Percentiles rank a stretch among this genome's conserved stretches.
phyloP scores from a whole-genome alignment of 2,113 vertebrate genomes.

The Pelvicachromis taeniatus region DNA sequence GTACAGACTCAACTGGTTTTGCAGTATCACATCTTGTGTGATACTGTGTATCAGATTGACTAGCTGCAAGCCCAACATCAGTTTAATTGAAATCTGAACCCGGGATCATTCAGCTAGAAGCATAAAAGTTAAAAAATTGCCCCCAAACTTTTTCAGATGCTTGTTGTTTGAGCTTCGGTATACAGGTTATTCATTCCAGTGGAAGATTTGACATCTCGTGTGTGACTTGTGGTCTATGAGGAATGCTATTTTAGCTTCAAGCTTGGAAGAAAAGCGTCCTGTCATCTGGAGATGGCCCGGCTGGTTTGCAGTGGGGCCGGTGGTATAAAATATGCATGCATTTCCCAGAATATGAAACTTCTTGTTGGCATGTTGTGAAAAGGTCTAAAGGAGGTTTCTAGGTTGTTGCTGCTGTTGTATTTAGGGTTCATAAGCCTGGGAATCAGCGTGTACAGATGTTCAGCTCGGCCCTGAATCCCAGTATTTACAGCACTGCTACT shows the following conservation, averaged over 20 bases:
- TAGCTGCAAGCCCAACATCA: background rate
- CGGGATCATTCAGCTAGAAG: background rate
- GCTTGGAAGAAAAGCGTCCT: background rate
- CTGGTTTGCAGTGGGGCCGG: background rate
- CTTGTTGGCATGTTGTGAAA: background rate
- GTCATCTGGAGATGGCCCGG: background rate
- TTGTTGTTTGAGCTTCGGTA: background rate
- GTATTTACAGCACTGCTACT: slow-evolving; percentile 8
- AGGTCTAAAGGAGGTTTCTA: slow-evolving; percentile 32
- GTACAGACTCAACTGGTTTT: background rate
- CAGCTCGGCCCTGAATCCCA: slow-evolving; percentile 1
- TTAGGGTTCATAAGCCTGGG: background rate
- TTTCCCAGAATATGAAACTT: background rate
- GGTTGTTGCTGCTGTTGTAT: slow-evolving; percentile 3
- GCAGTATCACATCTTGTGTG: background rate
- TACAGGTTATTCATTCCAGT: background rate
- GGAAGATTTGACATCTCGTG: background rate
- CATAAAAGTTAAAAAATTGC: background rate
- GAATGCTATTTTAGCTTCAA: background rate
- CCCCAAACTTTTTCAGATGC: background rate
- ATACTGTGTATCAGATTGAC: background rate
- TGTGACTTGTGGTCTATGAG: background rate
- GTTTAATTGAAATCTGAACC: background rate
- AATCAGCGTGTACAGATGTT: slow-evolving; percentile 28
- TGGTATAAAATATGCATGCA: background rate